phyloP scores from a whole-genome alignment of 2,797 vertebrate genomes.

The Sitta carolinensis region DNA sequence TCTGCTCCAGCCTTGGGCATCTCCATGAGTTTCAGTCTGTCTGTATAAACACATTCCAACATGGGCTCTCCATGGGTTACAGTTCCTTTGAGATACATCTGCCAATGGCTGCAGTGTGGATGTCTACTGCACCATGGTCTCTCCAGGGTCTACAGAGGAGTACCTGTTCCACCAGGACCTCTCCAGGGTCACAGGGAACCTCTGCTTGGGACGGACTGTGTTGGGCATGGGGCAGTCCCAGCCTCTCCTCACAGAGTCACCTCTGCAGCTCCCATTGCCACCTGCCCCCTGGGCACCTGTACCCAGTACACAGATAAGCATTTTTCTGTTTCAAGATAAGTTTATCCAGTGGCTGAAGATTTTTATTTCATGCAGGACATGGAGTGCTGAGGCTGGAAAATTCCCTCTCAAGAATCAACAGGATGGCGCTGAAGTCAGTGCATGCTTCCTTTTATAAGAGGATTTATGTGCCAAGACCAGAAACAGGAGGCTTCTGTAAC shows the following conservation, averaged over 20 bases:
- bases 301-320: background rate
- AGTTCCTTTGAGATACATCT: background rate
- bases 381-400: background rate
- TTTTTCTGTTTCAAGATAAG: background rate
- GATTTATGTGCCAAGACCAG: background rate
- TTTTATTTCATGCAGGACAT: background rate
- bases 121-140: background rate
- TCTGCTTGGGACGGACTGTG: background rate
- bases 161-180: background rate
- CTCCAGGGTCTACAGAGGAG: background rate
- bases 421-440: background rate
- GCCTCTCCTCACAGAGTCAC: background rate
- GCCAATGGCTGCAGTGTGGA: background rate
- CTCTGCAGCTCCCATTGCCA: background rate
- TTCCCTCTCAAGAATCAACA: background rate
- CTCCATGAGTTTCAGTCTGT: background rate
- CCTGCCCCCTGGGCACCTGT: background rate
- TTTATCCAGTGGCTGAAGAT: background rate
- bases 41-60: background rate
- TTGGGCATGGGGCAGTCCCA: background rate
- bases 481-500: background rate
- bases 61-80: rapidly evolving
- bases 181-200: background rate
- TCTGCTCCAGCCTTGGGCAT: background rate
- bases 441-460: background rate